phyloP scores from a whole-genome alignment of 2,113 vertebrate genomes.

The Pseudonaja textilis region DNA sequence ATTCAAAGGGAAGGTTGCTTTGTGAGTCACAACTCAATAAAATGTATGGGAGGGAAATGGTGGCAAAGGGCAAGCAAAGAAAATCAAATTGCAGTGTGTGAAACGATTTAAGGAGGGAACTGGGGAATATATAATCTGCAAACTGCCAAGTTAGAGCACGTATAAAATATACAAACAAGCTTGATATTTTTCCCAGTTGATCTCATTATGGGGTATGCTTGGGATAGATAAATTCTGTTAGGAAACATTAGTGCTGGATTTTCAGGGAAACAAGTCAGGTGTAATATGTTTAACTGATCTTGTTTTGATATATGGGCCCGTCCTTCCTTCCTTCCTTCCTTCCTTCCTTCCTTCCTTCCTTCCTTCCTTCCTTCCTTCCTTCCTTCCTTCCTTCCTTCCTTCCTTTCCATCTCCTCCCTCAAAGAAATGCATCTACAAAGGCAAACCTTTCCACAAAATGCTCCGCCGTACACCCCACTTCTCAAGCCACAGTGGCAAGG shows the following conservation, averaged over 20 bases:
- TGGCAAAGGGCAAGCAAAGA: constrained; percentile 71
- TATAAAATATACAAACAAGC: constrained; percentile 75
- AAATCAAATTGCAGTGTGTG: constrained; percentile 71
- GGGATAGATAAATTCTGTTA: constrained; percentile 74
- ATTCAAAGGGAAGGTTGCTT: constrained; percentile 69
- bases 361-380: background rate
- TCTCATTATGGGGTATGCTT: constrained; percentile 74
- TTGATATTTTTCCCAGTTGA: constrained; percentile 75
- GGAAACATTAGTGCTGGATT: constrained; percentile 69
- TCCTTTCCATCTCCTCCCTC: constrained; percentile 36
- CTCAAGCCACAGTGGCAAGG: too few species aligned
- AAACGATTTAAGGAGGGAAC: constrained; percentile 72
- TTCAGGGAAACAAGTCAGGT: constrained; percentile 72
- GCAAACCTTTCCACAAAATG: constrained; percentile 34
- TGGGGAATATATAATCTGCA: constrained; percentile 73
- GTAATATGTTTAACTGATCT: constrained; percentile 70
- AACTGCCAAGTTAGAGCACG: constrained; percentile 75
- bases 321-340: background rate
- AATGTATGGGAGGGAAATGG: constrained; percentile 65
- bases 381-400: background rate
- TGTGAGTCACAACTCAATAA: constrained; percentile 71
- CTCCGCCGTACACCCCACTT: background rate
- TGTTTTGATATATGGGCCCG: constrained; percentile 64
- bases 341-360: background rate
- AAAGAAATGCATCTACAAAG: constrained; percentile 61